Conservation (phyloP, 2,888 invertebrate genomes). For the Fragum fragum region DNA sequence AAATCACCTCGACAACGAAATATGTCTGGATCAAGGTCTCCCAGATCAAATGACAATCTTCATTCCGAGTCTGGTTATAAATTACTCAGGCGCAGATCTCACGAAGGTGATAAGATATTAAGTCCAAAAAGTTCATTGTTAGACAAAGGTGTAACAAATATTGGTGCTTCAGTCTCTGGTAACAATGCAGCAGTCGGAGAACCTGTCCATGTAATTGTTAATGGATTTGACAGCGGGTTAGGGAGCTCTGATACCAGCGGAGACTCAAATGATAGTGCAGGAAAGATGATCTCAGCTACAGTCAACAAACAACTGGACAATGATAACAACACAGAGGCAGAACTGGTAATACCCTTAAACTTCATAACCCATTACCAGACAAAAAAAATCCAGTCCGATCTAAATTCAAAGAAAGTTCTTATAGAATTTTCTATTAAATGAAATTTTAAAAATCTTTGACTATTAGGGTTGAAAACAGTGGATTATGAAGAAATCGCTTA, state of each 20-base stretch:
- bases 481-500: too few species aligned
- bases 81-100: neutral
- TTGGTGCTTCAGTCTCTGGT: conserved; percentile 14
- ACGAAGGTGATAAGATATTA: conserved; percentile 2
- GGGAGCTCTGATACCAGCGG: conserved; percentile 82
- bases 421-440: too few species aligned
- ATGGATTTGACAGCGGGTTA: conserved; percentile 78
- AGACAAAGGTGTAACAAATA: conserved; percentile 1
- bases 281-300: conserved; percentile 61
- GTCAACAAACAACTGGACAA: neutral
- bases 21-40: conserved; percentile 36
- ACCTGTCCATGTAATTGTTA: conserved; percentile 33
- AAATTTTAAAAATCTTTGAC: too few species aligned
- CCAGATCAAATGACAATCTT: conserved; percentile 31
- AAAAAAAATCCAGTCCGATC: too few species aligned
- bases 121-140: neutral
- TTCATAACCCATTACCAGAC: too few species aligned
- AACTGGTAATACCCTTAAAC: conserved; percentile 26
- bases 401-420: too few species aligned
- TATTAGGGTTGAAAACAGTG: too few species aligned
- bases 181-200: conserved; percentile 17
- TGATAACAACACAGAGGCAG: neutral
- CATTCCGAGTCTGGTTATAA: conserved; percentile 1
- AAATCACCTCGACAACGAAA: conserved; percentile 34
- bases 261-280: conserved; percentile 81